phyloP scores from a whole-genome alignment of 2,113 vertebrate genomes.

The Istiophorus platypterus region DNA sequence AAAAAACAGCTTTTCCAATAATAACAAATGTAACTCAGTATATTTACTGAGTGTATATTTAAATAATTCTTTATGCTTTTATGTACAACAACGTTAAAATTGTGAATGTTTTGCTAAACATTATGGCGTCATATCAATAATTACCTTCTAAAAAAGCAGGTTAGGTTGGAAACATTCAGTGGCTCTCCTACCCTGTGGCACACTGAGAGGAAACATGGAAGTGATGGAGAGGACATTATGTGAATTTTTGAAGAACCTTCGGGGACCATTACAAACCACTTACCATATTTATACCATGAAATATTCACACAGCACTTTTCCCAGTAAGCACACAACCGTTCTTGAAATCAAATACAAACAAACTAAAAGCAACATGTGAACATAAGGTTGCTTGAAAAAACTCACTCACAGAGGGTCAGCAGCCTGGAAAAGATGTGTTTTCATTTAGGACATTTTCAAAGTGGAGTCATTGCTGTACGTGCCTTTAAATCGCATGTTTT shows the following conservation, averaged over 20 bases:
- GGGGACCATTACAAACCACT: constrained; percentile 75
- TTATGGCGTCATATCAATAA: not conserved
- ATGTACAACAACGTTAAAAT: not conserved
- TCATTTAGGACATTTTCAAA: not conserved
- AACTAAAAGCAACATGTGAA: constrained; percentile 57
- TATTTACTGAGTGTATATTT: too few relatives aligned
- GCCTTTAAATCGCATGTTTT: constrained; percentile 14
- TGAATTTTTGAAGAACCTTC: constrained; percentile 55
- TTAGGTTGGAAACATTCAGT: constrained; percentile 30
- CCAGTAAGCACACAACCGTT: constrained; percentile 51
- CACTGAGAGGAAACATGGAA: constrained; percentile 26
- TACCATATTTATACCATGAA: constrained; percentile 79
- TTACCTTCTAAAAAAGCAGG: constrained; percentile 20
- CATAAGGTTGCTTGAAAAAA: constrained; percentile 41
- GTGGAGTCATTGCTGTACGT: not conserved
- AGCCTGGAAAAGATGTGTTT: not conserved
- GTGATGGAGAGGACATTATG: constrained; percentile 49
- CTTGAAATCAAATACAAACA: constrained; percentile 47
- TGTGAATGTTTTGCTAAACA: not conserved
- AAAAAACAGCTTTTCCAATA: too few relatives aligned
- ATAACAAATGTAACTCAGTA: too few relatives aligned
- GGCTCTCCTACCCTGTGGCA: not conserved
- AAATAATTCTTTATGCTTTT: not conserved
- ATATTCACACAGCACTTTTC: constrained; percentile 74
- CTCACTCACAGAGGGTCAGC: constrained; percentile 16